Conservation (phyloP, 2,797 vertebrate genomes). For the Neostethus bicornis region DNA sequence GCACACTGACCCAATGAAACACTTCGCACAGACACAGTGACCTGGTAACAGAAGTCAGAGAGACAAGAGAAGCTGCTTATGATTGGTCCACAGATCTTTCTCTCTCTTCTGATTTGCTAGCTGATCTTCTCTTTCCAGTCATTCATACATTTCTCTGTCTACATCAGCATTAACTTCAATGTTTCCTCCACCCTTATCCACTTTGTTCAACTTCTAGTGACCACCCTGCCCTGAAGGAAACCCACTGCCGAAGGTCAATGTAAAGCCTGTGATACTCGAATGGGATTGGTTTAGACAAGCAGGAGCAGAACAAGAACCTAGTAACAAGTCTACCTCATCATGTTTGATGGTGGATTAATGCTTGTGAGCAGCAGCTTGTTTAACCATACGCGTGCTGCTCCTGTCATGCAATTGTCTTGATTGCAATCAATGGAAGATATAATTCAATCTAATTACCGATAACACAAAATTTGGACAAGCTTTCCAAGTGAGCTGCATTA, state of each 20-base stretch:
- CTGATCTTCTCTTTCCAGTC: constrained; percentile 69
- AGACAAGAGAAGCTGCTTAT: constrained; percentile 46
- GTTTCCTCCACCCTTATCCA: constrained; percentile 56
- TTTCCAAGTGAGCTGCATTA: constrained; percentile 46
- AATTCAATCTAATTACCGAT: constrained; percentile 61
- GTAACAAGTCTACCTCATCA: constrained; percentile 76
- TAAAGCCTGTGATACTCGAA: constrained; percentile 52
- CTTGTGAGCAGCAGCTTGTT: constrained; percentile 70
- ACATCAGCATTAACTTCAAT: constrained; percentile 64
- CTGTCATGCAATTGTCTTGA: constrained; percentile 63
- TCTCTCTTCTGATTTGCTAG: constrained; percentile 68
- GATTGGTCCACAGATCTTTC: constrained; percentile 64
- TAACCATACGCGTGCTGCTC: constrained; percentile 67
- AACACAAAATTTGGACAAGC: constrained; percentile 52
- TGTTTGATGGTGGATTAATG: constrained; percentile 69
- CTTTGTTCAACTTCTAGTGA: constrained; percentile 65
- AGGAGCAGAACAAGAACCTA: constrained; percentile 72
- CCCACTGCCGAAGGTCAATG: constrained; percentile 75
- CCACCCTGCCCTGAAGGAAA: constrained; percentile 75
- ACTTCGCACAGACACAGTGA: constrained; percentile 81
- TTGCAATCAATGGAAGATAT: constrained; percentile 50
- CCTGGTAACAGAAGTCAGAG: constrained; percentile 85
- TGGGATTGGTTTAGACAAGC: constrained; percentile 75
- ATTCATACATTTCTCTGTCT: constrained; percentile 84
- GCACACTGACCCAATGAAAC: constrained; percentile 85